Conservation (phyloP, 2,113 vertebrate genomes). For the Phylloscopus whistleri region DNA sequence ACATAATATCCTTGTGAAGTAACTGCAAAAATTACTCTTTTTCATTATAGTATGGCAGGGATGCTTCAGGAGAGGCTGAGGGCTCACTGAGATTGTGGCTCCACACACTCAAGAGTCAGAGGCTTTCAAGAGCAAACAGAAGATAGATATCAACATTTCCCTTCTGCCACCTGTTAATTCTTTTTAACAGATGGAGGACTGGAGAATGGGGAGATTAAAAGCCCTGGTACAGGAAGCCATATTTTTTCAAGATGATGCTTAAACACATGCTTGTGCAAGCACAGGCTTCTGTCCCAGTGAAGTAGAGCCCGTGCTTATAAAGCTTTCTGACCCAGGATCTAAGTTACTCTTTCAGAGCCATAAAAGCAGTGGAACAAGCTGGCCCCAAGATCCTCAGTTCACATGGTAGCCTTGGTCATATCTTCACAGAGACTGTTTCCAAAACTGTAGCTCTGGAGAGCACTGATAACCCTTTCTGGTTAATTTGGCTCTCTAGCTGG, state of each 20-base stretch:
- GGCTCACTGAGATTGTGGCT: not conserved
- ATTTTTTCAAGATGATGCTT: constrained; percentile 52
- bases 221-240: constrained; percentile 52
- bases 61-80: not conserved
- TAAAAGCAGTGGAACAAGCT: not conserved
- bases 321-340: not conserved
- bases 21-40: not conserved
- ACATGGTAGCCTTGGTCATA: not conserved
- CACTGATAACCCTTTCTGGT: not conserved
- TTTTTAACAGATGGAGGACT: constrained; percentile 60
- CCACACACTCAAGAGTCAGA: not conserved
- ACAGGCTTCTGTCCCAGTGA: constrained; percentile 23
- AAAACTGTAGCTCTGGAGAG: not conserved
- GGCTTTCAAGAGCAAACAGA: constrained; percentile 35
- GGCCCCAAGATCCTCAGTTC: not conserved
- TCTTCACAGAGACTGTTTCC: not conserved
- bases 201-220: constrained; percentile 60
- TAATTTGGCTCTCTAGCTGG: not conserved
- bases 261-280: constrained; percentile 39
- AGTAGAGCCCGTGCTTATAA: not conserved
- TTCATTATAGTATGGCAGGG: not conserved
- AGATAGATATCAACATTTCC: constrained; percentile 58
- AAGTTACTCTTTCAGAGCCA: not conserved
- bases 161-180: constrained; percentile 61
- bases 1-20: not conserved